Conservation (phyloP, 2,888 invertebrate species). For the Scaptomyza caliginosa region DNA sequence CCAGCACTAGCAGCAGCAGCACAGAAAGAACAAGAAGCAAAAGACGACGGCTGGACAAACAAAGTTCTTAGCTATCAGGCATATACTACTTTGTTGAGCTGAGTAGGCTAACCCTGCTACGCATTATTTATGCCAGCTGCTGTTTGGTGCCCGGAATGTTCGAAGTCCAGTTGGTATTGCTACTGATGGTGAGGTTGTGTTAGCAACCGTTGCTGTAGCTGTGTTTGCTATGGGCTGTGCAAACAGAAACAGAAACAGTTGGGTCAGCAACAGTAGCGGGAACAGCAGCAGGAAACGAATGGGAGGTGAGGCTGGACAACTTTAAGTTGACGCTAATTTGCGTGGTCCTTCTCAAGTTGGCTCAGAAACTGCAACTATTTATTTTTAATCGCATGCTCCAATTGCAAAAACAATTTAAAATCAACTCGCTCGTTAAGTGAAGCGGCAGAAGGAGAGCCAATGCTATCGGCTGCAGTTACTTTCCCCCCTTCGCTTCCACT, state of each 20-base stretch:
- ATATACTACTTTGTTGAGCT: conserved; percentile 4
- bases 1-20: conserved; percentile 2
- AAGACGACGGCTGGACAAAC: conserved; percentile 45
- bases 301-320: conserved; percentile 1
- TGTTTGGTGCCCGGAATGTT: conserved; percentile 16
- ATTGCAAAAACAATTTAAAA: conserved; percentile 80
- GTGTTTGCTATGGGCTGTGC: conserved; percentile 36
- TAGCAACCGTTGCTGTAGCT: conserved; percentile 6
- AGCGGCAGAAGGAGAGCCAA: conserved; percentile 47
- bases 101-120: conserved; percentile 37
- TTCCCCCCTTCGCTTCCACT: background rate
- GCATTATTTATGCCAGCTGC: conserved; percentile 64
- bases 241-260: conserved; percentile 24
- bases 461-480: conserved; percentile 54
- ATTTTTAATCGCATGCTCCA: conserved; percentile 79
- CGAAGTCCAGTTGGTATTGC: background rate
- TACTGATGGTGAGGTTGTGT: no score
- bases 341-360: conserved; percentile 49
- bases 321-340: conserved; percentile 70
- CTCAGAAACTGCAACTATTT: conserved; percentile 68
- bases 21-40: background rate
- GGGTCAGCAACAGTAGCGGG: background rate
- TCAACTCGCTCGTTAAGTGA: conserved; percentile 79
- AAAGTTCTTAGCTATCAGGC: conserved; percentile 39
- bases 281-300: background rate